Base-by-base conservation (phyloP, 2,888 invertebrate genomes). In the Spisula subtruncata region DNA sequence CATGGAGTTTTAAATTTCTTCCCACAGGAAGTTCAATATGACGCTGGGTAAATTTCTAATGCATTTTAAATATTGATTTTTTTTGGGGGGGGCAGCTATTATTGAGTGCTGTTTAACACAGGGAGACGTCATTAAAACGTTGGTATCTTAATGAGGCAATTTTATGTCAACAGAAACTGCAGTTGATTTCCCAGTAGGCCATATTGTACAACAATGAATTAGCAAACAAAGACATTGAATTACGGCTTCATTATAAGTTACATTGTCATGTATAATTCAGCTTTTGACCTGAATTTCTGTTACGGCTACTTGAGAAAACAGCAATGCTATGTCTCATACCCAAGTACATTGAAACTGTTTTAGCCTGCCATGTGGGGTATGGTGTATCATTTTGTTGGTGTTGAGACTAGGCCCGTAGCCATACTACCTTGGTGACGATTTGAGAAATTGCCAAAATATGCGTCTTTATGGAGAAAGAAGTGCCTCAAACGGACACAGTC, bases 41-140 rank as follows among this genome's bases (percentile, higher is more conserved):
- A 75, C 16, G 75, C 75, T 75, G 75, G 75, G 35, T 32, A 75
- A 41, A n/a, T n/a, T n/a, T n/a, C n/a, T 41, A 41, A 35, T 75
- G 29, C 75, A 75, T 75, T 75, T 75, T 75, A 75, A 75, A 75
- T 75, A 75, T 75, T 75, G 75, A 75, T 75, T 75, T 75, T 75
- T 75, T n/a, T n/a, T n/a, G n/a, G 75, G 75, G 75, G 75, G 75
- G 35, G 32, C n/a, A 32, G 75, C 18, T 18, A 75, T 75, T 75
- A 75, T 75, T 75, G 35, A 75, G 25, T 75, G 75, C 16, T 5
- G 18, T 75, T 12, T 75, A 75, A 75, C 12, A 35, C 75, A 75
- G 75, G 75, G 75, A 75, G 75, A 75, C 1, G 32, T 75, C 35
- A 75, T 75, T 75, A 35, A 32, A 75, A 75, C 35, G 41, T 16